Conservation (phyloP, 2,888 invertebrate species). For the Leuctra nigra region DNA sequence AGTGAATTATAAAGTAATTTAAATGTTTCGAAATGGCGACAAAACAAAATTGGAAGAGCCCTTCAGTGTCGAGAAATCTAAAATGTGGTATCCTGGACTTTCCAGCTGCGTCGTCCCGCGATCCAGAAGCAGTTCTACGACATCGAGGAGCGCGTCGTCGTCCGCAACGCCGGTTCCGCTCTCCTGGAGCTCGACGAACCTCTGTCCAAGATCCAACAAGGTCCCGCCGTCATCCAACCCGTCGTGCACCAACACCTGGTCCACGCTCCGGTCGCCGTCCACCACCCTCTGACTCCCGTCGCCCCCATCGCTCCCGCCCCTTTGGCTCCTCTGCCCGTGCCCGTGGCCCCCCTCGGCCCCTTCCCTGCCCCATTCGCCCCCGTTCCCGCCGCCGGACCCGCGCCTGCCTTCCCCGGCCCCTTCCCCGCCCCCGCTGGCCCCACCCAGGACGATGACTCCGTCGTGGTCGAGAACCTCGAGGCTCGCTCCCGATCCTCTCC, state of each 20-base stretch:
- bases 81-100: too few relatives aligned
- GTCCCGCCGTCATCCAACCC: conserved; percentile 41
- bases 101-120: conserved; percentile 53
- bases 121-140: conserved; percentile 58
- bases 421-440: conserved; percentile 19
- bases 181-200: conserved; percentile 54
- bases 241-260: conserved; percentile 1
- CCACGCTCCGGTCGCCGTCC: conserved; percentile 21
- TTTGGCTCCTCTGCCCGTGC: conserved; percentile 4
- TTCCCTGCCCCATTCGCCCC: conserved; percentile 28
- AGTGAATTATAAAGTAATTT: too few relatives aligned
- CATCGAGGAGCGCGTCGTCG: conserved; percentile 52
- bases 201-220: conserved; percentile 48
- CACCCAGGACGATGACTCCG: conserved; percentile 35
- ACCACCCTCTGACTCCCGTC: conserved; percentile 20
- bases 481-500: conserved; percentile 35
- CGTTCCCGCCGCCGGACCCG: conserved; percentile 29
- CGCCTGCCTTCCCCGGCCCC: conserved; percentile 24
- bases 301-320: conserved; percentile 25
- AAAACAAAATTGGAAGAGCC: too few relatives aligned
- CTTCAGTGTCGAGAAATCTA: too few relatives aligned
- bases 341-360: conserved; percentile 29
- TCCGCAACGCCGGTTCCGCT: conserved; percentile 54
- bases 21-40: too few relatives aligned
- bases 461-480: conserved; percentile 39